Percentiles rank a stretch among this genome's conserved stretches.
Evolutionary conservation across 2,113 vertebrate species (phyloP).

Genomic region (Catharus minimus): DNA sequence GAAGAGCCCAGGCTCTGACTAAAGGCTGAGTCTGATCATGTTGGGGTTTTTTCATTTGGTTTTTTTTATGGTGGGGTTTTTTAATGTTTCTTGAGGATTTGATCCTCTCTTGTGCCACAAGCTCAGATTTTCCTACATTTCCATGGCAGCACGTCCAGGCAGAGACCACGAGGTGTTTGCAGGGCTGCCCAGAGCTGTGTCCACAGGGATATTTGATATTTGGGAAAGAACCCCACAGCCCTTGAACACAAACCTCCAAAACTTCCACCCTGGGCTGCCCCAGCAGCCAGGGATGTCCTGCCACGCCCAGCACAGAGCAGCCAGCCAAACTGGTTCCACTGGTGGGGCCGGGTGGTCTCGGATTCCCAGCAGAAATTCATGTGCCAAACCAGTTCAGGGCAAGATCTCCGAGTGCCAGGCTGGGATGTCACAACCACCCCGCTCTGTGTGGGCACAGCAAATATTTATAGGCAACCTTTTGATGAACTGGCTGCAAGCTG

Average conservation of each 20-base stretch:
- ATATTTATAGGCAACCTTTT: conserved; percentile 63
- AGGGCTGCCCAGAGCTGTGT: background rate
- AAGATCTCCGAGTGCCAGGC: conserved; percentile 3
- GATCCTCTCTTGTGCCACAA: background rate
- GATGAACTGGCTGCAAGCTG: conserved; percentile 43
- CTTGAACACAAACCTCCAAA: background rate
- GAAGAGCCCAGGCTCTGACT: background rate
- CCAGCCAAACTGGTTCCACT: conserved; percentile 40
- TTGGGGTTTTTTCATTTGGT: background rate
- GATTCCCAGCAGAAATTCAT: background rate
- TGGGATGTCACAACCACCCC: conserved; percentile 33
- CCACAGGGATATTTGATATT: background rate
- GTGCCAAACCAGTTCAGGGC: conserved; percentile 37
- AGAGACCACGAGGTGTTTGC: background rate
- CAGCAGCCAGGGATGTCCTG: conserved; percentile 6
- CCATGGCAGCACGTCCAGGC: background rate
- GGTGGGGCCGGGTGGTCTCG: conserved; percentile 20
- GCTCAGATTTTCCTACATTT: background rate
- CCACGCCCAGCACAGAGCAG: conserved; percentile 14
- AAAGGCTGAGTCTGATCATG: background rate
- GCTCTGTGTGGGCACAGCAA: conserved; percentile 35
- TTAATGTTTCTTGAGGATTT: rapidly evolving
- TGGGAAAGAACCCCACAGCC: background rate
- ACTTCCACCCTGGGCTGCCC: background rate
- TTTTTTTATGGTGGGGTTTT: too few species aligned